phyloP scores from a whole-genome alignment of 1,140 invertebrate species.

The Atta cephalotes region DNA sequence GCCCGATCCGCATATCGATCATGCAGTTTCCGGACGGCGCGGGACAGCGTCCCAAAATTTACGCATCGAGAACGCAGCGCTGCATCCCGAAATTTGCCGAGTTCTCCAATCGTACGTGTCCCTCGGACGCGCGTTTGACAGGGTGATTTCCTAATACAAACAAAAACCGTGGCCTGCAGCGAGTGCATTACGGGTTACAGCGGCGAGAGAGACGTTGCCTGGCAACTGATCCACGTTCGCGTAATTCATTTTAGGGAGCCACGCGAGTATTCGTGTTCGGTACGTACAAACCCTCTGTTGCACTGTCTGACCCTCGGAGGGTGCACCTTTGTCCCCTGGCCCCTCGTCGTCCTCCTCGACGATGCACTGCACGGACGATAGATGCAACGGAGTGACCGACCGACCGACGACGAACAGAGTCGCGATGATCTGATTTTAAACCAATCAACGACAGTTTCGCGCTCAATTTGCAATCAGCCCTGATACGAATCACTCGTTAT shows the following conservation, averaged over 20 bases:
- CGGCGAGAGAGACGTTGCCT: conserved; percentile 68
- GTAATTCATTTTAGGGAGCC: conserved; percentile 78
- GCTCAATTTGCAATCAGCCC: conserved; percentile 85
- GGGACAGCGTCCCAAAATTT: conserved; percentile 30
- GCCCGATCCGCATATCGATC: conserved; percentile 43
- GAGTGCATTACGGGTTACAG: conserved; percentile 66
- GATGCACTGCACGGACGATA: conserved; percentile 70
- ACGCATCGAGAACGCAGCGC: conserved; percentile 31
- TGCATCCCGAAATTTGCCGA: conserved; percentile 63
- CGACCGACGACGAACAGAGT: conserved; percentile 73
- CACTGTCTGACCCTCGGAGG: conserved; percentile 45
- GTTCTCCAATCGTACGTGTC: conserved; percentile 13
- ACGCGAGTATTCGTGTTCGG: conserved; percentile 40
- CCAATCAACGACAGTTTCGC: conserved; percentile 85
- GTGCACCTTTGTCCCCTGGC: conserved; percentile 56
- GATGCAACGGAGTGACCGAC: conserved; percentile 75
- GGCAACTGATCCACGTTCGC: conserved; percentile 74
- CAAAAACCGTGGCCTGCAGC: conserved; percentile 65
- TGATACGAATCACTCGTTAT: conserved; percentile 77
- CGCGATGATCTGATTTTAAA: conserved; percentile 85
- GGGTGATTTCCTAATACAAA: conserved; percentile 73
- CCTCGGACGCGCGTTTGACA: conserved; percentile 53
- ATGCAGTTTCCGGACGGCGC: background rate
- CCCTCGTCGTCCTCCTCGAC: conserved; percentile 49
- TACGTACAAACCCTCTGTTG: conserved; percentile 45